A percentile compares a stretch with the other conserved stretches of the same genome.
These are phyloP conservation scores for Meta bourneti DNA, from an alignment of 2,888 invertebrate genomes.

Conservation along the genomic window DNA sequence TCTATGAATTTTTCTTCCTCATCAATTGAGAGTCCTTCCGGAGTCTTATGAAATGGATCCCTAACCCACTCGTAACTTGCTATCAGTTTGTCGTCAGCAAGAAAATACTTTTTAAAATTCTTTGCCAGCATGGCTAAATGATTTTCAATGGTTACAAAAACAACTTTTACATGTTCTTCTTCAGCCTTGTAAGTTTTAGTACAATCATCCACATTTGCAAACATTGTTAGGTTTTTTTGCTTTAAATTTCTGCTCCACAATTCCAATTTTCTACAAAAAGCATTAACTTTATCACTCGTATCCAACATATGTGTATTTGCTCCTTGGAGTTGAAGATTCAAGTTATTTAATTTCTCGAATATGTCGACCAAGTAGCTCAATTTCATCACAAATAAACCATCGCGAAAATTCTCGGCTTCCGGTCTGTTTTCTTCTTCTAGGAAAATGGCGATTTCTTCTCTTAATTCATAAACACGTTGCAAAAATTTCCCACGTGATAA, in stretches of 20 bases:
- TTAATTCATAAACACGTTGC: too few relatives aligned
- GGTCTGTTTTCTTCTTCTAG: conserved; percentile 40
- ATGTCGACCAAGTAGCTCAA: conserved; percentile 51
- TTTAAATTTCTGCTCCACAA: conserved; percentile 58
- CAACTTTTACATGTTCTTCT: too few relatives aligned
- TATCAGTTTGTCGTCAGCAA: conserved; percentile 57
- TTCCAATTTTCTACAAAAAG: conserved; percentile 57
- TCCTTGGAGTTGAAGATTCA: conserved; percentile 50
- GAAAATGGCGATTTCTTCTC: too few relatives aligned
- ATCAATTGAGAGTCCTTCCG: conserved; percentile 51
- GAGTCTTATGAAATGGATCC: conserved; percentile 53
- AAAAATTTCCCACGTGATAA: too few relatives aligned
- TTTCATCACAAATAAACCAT: conserved; percentile 54
- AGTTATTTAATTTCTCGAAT: conserved; percentile 54
- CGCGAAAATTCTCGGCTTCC: conserved; percentile 36
- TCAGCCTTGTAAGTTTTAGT: too few relatives aligned
- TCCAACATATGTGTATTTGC: background rate
- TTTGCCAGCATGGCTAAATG: too few relatives aligned
- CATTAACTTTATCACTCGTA: conserved; percentile 18
- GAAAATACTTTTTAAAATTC: conserved; percentile 34
- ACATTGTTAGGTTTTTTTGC: conserved; percentile 51
- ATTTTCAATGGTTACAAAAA: too few relatives aligned
- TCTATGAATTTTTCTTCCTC: too few relatives aligned
- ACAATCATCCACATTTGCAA: background rate
- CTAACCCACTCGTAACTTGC: conserved; percentile 64